These are phyloP conservation scores for Excalfactoria chinensis DNA, from an alignment of 2,113 vertebrate genomes.

Conservation along the genomic window DNA sequence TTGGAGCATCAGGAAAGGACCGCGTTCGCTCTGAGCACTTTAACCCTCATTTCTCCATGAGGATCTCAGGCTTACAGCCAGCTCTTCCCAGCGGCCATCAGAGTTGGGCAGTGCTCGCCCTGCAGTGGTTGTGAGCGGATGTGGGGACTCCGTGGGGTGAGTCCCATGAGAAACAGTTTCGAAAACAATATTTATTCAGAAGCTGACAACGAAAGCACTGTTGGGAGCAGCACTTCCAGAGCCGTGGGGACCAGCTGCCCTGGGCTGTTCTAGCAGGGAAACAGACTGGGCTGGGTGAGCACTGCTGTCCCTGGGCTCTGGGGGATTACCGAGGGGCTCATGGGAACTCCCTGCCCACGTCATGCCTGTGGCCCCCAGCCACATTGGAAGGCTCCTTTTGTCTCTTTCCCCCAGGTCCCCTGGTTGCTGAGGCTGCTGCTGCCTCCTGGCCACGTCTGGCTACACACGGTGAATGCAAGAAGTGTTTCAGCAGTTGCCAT, in stretches of 20 bases:
- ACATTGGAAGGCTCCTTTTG: not conserved
- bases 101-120: slow-evolving; percentile 35
- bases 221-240: not conserved
- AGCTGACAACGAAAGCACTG: not conserved
- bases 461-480: not conserved
- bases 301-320: not conserved
- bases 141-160: slow-evolving; percentile 21
- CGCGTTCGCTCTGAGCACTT: accelerated
- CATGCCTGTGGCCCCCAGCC: not conserved
- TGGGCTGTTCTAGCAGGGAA: not conserved
- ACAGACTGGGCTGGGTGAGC: not conserved
- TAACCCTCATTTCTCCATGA: not conserved
- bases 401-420: not conserved
- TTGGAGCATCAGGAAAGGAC: accelerated
- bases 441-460: not conserved
- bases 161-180: not conserved
- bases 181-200: slow-evolving; percentile 31
- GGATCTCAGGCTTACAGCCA: not conserved
- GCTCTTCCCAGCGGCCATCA: not conserved
- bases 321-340: slow-evolving; percentile 18
- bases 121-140: not conserved
- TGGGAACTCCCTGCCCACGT: slow-evolving; percentile 41
- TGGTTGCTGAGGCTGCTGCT: not conserved
- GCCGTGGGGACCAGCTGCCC: not conserved
- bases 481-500: not conserved